Evolutionary conservation across 2,888 invertebrate genomes (phyloP).

Genomic region (Agrotis ipsilon): DNA sequence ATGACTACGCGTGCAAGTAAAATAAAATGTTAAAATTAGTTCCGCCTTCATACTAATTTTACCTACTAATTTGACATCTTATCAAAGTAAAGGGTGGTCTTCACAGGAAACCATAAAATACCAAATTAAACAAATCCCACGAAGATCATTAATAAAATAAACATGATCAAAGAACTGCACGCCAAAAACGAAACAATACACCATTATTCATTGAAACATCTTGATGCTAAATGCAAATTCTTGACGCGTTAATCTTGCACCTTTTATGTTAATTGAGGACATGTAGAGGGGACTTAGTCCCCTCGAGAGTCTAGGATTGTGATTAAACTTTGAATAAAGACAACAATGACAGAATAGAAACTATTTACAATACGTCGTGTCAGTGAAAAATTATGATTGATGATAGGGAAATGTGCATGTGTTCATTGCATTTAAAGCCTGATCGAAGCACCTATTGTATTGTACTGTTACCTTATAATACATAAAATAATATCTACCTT

Average conservation of each 20-base stretch:
- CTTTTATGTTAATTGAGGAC: slow-evolving; percentile 62
- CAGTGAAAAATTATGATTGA: slow-evolving; percentile 37
- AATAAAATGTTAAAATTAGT: too few relatives aligned
- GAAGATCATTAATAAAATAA: slow-evolving; percentile 10
- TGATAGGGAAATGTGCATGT: slow-evolving; percentile 7
- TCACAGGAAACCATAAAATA: background rate
- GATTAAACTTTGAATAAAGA: slow-evolving; percentile 55
- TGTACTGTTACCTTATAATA: background rate
- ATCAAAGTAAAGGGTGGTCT: background rate
- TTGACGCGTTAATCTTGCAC: slow-evolving; percentile 59
- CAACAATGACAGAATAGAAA: slow-evolving; percentile 45
- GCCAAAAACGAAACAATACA: slow-evolving; percentile 43
- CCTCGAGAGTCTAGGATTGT: slow-evolving; percentile 46
- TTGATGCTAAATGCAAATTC: slow-evolving; percentile 59
- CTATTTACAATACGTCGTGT: slow-evolving; percentile 39
- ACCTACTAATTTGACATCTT: too few relatives aligned
- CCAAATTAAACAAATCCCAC: background rate
- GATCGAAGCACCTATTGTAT: background rate
- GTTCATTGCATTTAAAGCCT: background rate
- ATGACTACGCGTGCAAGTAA: too few relatives aligned
- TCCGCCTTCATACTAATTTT: too few relatives aligned
- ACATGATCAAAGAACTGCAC: slow-evolving; percentile 26
- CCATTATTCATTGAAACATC: slow-evolving; percentile 57
- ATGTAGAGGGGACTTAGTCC: slow-evolving; percentile 50
- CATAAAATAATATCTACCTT: too few relatives aligned